A percentile compares a stretch with the other conserved stretches of the same genome.
Conservation (phyloP, 2,888 invertebrate species). For the Rotaria socialis region DNA sequence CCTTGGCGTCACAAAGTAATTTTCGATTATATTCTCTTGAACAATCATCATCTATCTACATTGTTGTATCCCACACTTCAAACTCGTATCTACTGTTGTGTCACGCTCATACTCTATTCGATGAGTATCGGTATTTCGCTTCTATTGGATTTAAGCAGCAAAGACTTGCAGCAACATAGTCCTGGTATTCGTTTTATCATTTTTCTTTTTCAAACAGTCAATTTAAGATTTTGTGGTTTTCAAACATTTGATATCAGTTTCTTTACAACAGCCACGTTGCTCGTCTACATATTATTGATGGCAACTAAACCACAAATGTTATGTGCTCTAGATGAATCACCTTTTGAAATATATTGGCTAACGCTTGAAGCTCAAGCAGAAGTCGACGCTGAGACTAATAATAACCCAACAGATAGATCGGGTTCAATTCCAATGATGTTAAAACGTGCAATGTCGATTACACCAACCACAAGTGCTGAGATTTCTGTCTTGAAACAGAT, state of each 20-base stretch:
- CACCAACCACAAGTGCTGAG: background rate
- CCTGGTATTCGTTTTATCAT: background rate
- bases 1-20: slow-evolving; percentile 2
- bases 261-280: background rate
- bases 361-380: background rate
- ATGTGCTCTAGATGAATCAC: slow-evolving; percentile 14
- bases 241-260: background rate
- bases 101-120: background rate
- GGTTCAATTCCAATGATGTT: background rate
- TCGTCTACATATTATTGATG: slow-evolving; percentile 10
- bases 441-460: background rate
- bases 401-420: background rate
- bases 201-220: slow-evolving; percentile 3
- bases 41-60: slow-evolving; percentile 2
- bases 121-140: background rate
- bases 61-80: background rate
- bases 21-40: background rate
- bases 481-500: background rate
- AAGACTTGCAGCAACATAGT: background rate
- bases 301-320: background rate
- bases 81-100: background rate
- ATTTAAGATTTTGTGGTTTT: slow-evolving; percentile 6
- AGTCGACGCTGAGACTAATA: background rate
- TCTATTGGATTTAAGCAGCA: background rate
- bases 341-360: background rate